Conservation (phyloP, 2,113 vertebrate species). For the Notothenia rossii region DNA sequence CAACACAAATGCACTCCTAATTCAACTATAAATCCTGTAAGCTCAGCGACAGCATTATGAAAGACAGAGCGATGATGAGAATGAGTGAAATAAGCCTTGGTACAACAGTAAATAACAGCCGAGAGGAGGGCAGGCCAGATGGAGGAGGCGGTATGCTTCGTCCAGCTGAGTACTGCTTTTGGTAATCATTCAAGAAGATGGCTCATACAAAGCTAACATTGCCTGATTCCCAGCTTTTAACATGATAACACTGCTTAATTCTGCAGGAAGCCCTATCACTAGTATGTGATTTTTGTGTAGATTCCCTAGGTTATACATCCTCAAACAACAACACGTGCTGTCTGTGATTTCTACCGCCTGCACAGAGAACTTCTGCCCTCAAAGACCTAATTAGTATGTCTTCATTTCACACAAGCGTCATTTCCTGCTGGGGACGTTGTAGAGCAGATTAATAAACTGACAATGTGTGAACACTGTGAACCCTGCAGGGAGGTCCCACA, state of each 20-base stretch:
- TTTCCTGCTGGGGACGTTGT: constrained; percentile 40
- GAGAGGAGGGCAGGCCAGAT: constrained; percentile 66
- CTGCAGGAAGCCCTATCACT: constrained; percentile 3
- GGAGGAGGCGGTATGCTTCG: constrained; percentile 60
- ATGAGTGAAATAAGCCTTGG: constrained; percentile 40
- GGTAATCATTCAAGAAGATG: constrained; percentile 69
- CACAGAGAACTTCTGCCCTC: background rate
- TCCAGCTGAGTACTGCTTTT: constrained; percentile 67
- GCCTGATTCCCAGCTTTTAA: constrained; percentile 53
- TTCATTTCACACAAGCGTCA: constrained; percentile 37
- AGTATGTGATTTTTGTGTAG: constrained; percentile 13
- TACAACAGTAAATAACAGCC: constrained; percentile 55
- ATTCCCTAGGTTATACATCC: background rate
- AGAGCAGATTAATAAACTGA: constrained; percentile 43
- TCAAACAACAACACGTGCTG: constrained; percentile 1
- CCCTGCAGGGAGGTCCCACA: constrained; percentile 5
- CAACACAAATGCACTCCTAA: background rate
- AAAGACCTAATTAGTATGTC: constrained; percentile 51
- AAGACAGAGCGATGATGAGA: constrained; percentile 6
- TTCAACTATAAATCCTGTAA: constrained; percentile 5
- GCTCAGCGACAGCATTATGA: constrained; percentile 2
- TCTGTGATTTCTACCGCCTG: background rate
- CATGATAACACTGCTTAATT: constrained; percentile 27
- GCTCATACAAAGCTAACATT: constrained; percentile 54
- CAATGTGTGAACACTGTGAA: constrained; percentile 42